phyloP scores from a whole-genome alignment of 2,888 invertebrate genomes.

The Synergus itoensis region DNA sequence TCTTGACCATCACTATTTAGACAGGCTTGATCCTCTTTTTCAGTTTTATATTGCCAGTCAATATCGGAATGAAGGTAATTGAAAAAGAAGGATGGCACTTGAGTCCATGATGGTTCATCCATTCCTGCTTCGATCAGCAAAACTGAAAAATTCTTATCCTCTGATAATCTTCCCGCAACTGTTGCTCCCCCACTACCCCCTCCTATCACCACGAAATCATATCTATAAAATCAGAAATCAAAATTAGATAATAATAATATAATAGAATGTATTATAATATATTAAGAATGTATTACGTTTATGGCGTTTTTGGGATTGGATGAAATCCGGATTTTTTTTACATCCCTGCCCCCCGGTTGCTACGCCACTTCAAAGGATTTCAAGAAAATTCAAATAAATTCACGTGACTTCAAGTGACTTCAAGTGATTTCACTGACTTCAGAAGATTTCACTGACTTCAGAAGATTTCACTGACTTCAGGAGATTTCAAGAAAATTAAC shows the following conservation, averaged over 20 bases:
- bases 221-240: conserved; percentile 68
- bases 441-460: no score
- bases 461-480: no score
- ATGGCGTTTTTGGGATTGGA: no score
- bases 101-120: conserved; percentile 92
- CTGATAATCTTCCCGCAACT: conserved; percentile 85
- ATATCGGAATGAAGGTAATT: conserved; percentile 92
- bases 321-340: no score
- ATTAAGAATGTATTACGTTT: no score
- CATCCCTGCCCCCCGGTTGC: no score
- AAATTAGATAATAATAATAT: background rate
- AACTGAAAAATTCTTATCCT: conserved; percentile 86
- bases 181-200: conserved; percentile 86
- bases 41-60: conserved; percentile 93
- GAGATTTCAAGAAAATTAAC: no score
- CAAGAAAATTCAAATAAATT: no score
- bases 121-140: conserved; percentile 88
- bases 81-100: conserved; percentile 93
- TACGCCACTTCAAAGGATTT: no score
- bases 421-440: no score
- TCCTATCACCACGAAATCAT: conserved; percentile 88
- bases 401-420: no score
- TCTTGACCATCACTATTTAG: conserved; percentile 84
- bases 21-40: conserved; percentile 89
- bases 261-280: no score